Evolutionary conservation across 2,113 vertebrate species (phyloP).

Genomic region (Tachysurus vachellii): DNA sequence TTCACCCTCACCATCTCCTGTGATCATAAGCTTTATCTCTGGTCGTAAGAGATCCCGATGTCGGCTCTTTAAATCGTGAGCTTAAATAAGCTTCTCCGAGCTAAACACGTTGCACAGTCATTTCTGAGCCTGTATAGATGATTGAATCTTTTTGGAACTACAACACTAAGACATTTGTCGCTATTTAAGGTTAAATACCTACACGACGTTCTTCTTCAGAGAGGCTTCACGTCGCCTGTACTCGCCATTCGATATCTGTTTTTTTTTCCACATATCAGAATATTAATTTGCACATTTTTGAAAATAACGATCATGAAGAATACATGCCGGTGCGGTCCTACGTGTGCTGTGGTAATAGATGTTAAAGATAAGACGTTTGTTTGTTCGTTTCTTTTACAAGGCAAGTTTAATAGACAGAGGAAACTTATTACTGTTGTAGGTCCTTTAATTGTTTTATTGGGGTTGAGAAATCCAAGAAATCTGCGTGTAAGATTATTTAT

Average conservation of each 20-base stretch:
- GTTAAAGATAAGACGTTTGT: neutral
- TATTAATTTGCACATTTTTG: constrained; percentile 16
- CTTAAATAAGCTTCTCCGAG: neutral
- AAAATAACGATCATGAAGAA: neutral
- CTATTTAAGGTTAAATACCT: neutral
- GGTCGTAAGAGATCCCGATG: neutral
- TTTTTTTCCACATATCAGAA: neutral
- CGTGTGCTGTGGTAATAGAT: neutral
- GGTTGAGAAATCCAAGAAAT: neutral
- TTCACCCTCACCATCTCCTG: neutral
- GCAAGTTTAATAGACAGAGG: neutral
- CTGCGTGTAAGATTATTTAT: constrained; percentile 6
- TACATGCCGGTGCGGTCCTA: neutral
- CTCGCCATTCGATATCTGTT: neutral
- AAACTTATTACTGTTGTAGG: neutral
- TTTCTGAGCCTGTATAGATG: neutral
- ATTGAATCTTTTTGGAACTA: neutral
- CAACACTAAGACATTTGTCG: neutral
- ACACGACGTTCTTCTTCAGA: neutral
- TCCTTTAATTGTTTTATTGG: neutral
- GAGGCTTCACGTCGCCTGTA: neutral
- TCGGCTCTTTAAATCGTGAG: neutral
- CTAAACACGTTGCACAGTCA: neutral
- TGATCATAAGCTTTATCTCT: neutral
- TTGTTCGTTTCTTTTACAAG: neutral